These are phyloP conservation scores for Malurus cyaneus DNA, from an alignment of 2,113 vertebrate genomes.

Conservation along the genomic window DNA sequence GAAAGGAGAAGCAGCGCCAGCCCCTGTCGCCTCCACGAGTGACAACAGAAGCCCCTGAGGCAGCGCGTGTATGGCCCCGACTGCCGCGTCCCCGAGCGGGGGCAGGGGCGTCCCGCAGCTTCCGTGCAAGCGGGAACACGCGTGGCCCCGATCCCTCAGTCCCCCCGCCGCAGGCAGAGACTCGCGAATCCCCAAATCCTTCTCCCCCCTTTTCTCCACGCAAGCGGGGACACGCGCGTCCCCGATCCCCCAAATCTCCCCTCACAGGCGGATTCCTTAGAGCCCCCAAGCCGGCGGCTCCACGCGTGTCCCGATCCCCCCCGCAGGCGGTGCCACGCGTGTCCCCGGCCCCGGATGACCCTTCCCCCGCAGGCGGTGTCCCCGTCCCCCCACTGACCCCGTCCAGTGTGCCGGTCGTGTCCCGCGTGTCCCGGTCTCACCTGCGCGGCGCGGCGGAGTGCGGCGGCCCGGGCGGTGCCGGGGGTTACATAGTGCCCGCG, in stretches of 20 bases:
- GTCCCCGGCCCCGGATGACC: accelerated
- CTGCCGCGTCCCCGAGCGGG: not conserved
- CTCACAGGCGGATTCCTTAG: not conserved
- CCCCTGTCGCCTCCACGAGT: not conserved
- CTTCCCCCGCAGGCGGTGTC: not conserved
- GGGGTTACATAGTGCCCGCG: not conserved
- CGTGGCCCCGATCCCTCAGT: not conserved
- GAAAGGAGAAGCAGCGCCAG: accelerated
- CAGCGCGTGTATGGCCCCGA: accelerated
- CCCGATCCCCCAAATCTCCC: not conserved
- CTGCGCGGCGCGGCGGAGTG: not conserved
- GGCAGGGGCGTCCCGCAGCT: too few relatives aligned
- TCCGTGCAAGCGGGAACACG: not conserved
- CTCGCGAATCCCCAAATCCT: accelerated
- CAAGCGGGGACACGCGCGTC: not conserved
- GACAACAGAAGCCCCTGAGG: not conserved
- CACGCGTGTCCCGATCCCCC: not conserved
- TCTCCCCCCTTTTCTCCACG: not conserved
- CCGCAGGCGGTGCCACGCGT: accelerated
- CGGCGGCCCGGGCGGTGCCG: not conserved
- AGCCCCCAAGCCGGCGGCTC: not conserved
- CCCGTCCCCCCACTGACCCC: not conserved
- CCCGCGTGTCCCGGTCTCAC: not conserved
- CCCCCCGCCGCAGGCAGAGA: too few relatives aligned
- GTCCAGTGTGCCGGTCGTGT: too few relatives aligned